phyloP scores from a whole-genome alignment of 2,113 vertebrate species.

The Hemiscyllium ocellatum region DNA sequence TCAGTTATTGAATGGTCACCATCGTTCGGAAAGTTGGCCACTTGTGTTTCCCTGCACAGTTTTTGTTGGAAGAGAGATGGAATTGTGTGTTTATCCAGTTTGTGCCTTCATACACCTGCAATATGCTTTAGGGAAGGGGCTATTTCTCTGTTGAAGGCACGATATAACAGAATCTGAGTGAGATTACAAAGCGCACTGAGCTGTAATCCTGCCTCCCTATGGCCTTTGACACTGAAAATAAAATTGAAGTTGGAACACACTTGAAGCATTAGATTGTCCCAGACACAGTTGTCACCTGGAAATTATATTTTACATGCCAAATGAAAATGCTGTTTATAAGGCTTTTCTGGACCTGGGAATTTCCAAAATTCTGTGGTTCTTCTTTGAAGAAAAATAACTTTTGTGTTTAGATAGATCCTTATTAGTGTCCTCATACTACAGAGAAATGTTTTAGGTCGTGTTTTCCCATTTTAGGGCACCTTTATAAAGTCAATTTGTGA shows the following conservation, averaged over 20 bases:
- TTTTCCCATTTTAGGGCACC: background rate
- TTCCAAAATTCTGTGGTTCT: too few species aligned
- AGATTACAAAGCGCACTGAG: background rate
- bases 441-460: background rate
- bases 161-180: background rate
- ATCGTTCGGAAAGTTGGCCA: background rate
- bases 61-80: background rate
- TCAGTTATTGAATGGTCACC: background rate
- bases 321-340: background rate
- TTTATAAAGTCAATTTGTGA: background rate
- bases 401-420: background rate
- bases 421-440: background rate
- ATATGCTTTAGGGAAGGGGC: background rate
- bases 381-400: background rate
- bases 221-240: background rate
- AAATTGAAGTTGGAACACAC: background rate
- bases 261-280: background rate
- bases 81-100: background rate
- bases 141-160: background rate
- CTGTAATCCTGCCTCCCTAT: background rate
- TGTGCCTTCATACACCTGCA: background rate
- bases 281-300: background rate
- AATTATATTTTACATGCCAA: background rate
- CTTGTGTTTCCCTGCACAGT: background rate
- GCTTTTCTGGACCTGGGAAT: background rate